A percentile compares a stretch with the other conserved stretches of the same genome.
Evolutionary conservation across 1,140 invertebrate species (phyloP).

Genomic region (Drosophila navojoa): DNA sequence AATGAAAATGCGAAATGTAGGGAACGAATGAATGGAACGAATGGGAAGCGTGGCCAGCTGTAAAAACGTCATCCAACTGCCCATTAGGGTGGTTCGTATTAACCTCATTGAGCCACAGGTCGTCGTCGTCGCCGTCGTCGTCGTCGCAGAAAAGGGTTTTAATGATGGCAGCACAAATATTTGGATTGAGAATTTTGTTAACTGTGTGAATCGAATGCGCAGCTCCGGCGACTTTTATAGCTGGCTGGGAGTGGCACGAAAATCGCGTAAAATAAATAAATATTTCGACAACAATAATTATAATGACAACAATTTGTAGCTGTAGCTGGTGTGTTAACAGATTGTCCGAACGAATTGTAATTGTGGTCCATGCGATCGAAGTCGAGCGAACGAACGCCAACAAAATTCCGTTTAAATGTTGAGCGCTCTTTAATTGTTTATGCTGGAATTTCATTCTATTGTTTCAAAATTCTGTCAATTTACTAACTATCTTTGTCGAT

Average conservation of each 20-base stretch:
- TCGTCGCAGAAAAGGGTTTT: conserved; percentile 23
- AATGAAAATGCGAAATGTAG: conserved; percentile 36
- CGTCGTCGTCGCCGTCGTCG: conserved; percentile 17
- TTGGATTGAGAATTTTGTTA: conserved; percentile 23
- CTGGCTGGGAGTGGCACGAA: neutral
- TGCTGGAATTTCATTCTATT: conserved; percentile 53
- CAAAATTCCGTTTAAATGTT: conserved; percentile 78
- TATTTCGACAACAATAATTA: conserved; percentile 11
- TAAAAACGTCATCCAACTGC: conserved; percentile 44
- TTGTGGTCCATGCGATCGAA: conserved; percentile 14
- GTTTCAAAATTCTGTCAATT: conserved; percentile 37
- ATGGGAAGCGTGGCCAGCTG: conserved; percentile 63
- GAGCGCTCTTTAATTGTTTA: conserved; percentile 69
- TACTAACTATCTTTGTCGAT: conserved; percentile 17
- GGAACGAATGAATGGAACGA: too few species aligned
- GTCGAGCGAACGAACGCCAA: conserved; percentile 46
- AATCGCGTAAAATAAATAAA: neutral
- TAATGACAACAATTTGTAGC: conserved; percentile 41
- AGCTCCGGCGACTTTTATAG: conserved; percentile 7
- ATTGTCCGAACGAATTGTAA: conserved; percentile 38
- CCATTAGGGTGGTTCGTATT: conserved; percentile 11
- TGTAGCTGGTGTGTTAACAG: conserved; percentile 31
- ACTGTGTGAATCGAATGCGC: conserved; percentile 12
- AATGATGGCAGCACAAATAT: conserved; percentile 61
- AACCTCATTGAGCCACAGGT: conserved; percentile 49